A percentile compares a stretch with the other conserved stretches of the same genome.
Evolutionary conservation across 2,113 vertebrate genomes (phyloP).

Genomic region (Apteryx mantelli): DNA sequence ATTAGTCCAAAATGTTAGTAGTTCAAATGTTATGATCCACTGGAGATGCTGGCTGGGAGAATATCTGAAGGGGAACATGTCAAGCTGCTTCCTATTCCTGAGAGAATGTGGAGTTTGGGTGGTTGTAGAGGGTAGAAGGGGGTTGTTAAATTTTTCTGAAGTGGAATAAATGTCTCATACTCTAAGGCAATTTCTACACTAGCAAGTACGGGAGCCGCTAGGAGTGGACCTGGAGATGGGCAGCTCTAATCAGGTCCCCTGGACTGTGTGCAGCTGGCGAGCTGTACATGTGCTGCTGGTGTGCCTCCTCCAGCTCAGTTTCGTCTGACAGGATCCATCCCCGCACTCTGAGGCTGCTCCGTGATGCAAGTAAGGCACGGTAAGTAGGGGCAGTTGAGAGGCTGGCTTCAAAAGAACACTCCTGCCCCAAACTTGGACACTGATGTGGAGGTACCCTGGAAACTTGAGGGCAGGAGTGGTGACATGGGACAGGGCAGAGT

Average conservation of each 20-base stretch:
- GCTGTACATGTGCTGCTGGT: background rate
- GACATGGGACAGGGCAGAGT: background rate
- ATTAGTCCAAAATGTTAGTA: background rate
- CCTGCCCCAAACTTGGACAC: background rate
- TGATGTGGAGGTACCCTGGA: background rate
- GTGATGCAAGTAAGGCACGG: background rate
- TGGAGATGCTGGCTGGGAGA: background rate
- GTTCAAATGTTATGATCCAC: background rate
- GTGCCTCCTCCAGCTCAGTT: background rate
- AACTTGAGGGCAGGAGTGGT: background rate
- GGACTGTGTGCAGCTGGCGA: background rate
- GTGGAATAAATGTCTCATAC: background rate
- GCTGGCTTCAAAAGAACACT: background rate
- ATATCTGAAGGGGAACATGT: background rate
- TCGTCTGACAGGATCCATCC: background rate
- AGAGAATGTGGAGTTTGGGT: background rate
- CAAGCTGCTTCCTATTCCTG: background rate
- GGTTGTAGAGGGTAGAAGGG: background rate
- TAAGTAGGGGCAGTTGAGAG: background rate
- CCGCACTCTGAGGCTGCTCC: fast-evolving
- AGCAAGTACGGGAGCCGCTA: background rate
- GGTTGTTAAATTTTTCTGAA: background rate
- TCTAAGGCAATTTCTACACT: background rate
- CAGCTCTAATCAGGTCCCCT: background rate
- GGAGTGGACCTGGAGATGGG: background rate